These are phyloP conservation scores for Felis catus DNA, from an alignment of 2,113 vertebrate species.

Conservation along the genomic window F.catus_Fca126_mat1.0 CM031413.1:27830001-27830500, in stretches of 20 bases:
- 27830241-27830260: fast-evolving
- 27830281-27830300: neutral
- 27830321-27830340: neutral
- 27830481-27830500: no score
- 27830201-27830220: neutral
- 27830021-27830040: fast-evolving
- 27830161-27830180: neutral
- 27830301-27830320: neutral
- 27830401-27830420: no score
- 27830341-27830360: neutral
- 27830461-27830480: no score
- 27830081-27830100: neutral
- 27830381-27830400: no score
- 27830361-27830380: neutral
- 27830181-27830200: neutral
- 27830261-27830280: neutral
- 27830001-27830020: neutral
- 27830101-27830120: neutral
- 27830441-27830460: no score
- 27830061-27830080: neutral
- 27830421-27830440: no score
- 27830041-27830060: no score
- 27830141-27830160: neutral
- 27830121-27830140: neutral
- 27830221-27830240: neutral